Percentiles rank a stretch among this genome's conserved stretches.
Evolutionary conservation across 1,140 invertebrate genomes (phyloP).

Genomic region (Phthorimaea operculella): DNA sequence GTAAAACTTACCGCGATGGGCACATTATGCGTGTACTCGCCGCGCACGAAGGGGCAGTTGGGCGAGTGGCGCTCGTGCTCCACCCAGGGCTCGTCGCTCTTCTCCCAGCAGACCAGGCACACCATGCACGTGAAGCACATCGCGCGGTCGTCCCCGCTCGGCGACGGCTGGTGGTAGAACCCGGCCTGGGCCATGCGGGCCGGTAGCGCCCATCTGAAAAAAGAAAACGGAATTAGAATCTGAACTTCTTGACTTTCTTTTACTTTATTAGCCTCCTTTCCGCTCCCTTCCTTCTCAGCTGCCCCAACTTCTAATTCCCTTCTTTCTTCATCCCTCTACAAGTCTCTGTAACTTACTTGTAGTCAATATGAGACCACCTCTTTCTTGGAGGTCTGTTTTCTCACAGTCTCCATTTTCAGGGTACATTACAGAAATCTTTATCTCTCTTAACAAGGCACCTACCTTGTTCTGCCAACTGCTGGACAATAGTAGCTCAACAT

Average conservation of each 20-base stretch:
- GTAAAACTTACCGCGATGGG: slow-evolving; percentile 81
- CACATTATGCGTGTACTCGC: slow-evolving; percentile 95
- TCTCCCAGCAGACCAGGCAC: slow-evolving; percentile 95
- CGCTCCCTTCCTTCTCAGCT: no score
- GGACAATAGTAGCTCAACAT: no score
- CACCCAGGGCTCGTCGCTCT: slow-evolving; percentile 95
- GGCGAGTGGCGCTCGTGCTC: slow-evolving; percentile 95
- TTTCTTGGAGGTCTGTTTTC: no score
- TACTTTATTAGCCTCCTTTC: no score
- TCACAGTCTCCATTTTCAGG: slow-evolving; percentile 91
- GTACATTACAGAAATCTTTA: slow-evolving; percentile 82
- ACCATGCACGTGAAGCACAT: slow-evolving; percentile 96
- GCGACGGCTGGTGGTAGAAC: slow-evolving; percentile 93
- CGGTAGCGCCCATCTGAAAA: slow-evolving; percentile 89
- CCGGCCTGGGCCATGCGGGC: slow-evolving; percentile 96
- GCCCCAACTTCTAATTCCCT: no score
- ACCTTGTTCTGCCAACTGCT: slow-evolving; percentile 84
- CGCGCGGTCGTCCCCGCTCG: slow-evolving; percentile 88
- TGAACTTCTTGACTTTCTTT: no score
- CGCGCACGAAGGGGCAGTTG: slow-evolving; percentile 91
- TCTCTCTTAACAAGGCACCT: slow-evolving; percentile 70
- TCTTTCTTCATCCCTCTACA: no score
- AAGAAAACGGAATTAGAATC: slow-evolving; percentile 2
- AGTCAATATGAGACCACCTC: slow-evolving; percentile 96
- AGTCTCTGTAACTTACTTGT: slow-evolving; percentile 75